Conservation (phyloP, 1,140 invertebrate species). For the Rhizoglyphus robini region DNA sequence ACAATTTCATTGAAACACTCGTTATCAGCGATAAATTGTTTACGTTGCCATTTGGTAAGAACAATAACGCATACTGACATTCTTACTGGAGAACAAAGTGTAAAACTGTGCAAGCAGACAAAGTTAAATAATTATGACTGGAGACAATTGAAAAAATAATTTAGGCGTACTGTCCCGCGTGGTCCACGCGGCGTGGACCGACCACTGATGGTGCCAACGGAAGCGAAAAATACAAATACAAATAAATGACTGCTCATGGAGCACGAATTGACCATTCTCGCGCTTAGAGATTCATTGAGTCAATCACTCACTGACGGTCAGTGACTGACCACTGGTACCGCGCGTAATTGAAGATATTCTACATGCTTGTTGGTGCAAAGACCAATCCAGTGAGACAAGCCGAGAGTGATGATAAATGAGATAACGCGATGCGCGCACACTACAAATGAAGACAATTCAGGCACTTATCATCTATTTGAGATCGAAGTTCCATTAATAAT, state of each 20-base stretch:
- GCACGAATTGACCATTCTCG: not conserved
- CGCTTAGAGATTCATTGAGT: not conserved
- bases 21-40: not conserved
- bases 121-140: no score
- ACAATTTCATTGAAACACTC: not conserved
- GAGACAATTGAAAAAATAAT: no score
- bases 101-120: no score
- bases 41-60: not conserved
- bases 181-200: no score
- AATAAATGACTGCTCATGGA: not conserved
- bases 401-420: constrained; percentile 9
- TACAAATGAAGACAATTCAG: constrained; percentile 5
- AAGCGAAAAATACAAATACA: not conserved
- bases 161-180: no score
- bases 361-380: not conserved
- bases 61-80: not conserved
- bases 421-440: not conserved
- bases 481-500: no score
- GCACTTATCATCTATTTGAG: not conserved
- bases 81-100: not conserved
- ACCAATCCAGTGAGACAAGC: not conserved
- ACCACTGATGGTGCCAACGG: no score
- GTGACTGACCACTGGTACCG: no score
- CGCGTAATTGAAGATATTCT: not conserved
- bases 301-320: not conserved